Evolutionary conservation across 2,888 invertebrate genomes (phyloP), one percentile per base, ranked within the genome.

Genomic region (Leptura quadrifasciata): DNA sequence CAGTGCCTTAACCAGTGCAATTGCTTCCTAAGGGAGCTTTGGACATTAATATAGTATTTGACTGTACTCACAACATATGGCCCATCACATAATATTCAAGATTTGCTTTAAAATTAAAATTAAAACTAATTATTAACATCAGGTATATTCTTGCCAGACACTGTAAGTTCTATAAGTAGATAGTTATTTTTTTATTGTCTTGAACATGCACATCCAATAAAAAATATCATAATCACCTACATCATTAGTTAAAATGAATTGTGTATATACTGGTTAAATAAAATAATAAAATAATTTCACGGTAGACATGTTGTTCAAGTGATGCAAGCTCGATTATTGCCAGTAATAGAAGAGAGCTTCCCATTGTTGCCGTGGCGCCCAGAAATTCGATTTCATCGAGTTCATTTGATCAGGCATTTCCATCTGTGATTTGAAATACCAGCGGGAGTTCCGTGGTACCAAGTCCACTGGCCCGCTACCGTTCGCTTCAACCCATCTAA

Each of bases 231-330:
- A 55, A 63, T 68, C 68, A 55, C 52, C 68, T 18, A 31, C 74
- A 76, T 78, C 79, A 78, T 76, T 78, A 80, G 75, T 72, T 75
- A 27, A 80, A 80, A 80, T 78, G 78, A 80, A 76, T 78, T 72
- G 76, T 70, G 69, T 65, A 78, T 74, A 75, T 65, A 24, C 70
- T 60, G 63, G 69, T 72, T 65, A 79, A 76, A 80, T 72, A 73
- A 80, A 78, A 71, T 76, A 77, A 76, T 52, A 80, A 79, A 64
- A 63, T 74, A 76, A 80, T 79, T 80, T 80, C 80, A 79, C 76
- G 80, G 76, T 77, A 77, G 76, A 80, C 74, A 79, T 72, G 64
- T 58, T 76, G 79, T 72, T 67, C 61, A 78, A 69, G 71, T 75
- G 76, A 76, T 57, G 71, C 75, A 75, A 76, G 72, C 76, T 80